Evolutionary conservation across 92 coral and sea anemone genomes (phyloP).

Genomic region (Porites rus): DNA sequence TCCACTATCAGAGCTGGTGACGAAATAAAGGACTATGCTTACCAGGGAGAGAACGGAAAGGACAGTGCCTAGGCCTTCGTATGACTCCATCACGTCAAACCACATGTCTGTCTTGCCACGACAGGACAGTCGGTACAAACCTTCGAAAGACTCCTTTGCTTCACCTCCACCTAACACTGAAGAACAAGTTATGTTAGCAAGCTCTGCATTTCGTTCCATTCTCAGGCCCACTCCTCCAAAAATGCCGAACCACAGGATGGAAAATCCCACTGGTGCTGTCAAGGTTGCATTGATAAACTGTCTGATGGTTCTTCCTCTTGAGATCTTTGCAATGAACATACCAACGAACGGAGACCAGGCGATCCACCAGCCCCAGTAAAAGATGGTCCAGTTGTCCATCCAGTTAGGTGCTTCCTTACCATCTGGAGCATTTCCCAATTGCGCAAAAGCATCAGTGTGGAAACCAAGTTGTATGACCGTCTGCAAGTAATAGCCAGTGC

Average conservation of each 20-base stretch:
- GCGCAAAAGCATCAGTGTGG: conserved; percentile 97
- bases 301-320: conserved; percentile 89
- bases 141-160: conserved; percentile 57
- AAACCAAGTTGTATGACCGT: conserved; percentile 86
- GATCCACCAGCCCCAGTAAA: conserved; percentile 99
- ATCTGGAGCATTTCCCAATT: conserved; percentile 91
- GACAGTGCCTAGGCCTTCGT: conserved; percentile 61
- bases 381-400: conserved; percentile 93
- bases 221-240: conserved; percentile 87
- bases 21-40: conserved; percentile 86
- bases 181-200: conserved; percentile 73
- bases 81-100: conserved; percentile 86
- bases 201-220: conserved; percentile 89
- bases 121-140: conserved; percentile 87
- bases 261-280: conserved; percentile 80
- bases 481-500: conserved; percentile 89
- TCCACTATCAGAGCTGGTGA: conserved; percentile 95
- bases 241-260: conserved; percentile 88
- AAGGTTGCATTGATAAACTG: conserved; percentile 88
- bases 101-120: conserved; percentile 70
- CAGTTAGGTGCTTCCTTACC: conserved; percentile 74
- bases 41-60: conserved; percentile 78
- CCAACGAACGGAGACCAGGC: conserved; percentile 99
- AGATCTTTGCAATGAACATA: conserved; percentile 90
- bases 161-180: conserved; percentile 72